These are phyloP conservation scores for Apeltes quadracus DNA, from an alignment of 2,113 vertebrate species.

Conservation along the genomic window DNA sequence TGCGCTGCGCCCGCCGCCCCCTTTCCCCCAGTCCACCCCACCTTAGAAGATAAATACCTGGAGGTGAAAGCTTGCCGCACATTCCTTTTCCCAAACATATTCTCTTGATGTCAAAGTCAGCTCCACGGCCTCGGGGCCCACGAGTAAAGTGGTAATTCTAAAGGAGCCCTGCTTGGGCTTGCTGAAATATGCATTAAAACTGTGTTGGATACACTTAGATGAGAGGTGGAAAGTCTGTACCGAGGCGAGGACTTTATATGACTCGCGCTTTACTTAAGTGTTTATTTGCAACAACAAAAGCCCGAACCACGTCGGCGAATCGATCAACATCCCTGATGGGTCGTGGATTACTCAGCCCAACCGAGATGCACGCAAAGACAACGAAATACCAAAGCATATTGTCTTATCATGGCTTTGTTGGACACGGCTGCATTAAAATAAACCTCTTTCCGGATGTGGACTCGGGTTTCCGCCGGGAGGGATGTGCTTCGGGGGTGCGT, in stretches of 20 bases:
- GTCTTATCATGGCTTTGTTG: constrained; percentile 45
- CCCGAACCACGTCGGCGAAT: background rate
- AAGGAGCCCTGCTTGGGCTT: constrained; percentile 91
- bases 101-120: constrained; percentile 91
- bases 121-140: constrained; percentile 90
- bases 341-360: constrained; percentile 61
- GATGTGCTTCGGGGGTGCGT: constrained; percentile 48
- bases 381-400: constrained; percentile 30
- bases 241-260: constrained; percentile 61
- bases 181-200: constrained; percentile 98
- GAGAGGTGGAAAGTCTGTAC: constrained; percentile 70
- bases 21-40: constrained; percentile 74
- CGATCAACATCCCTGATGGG: constrained; percentile 46
- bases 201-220: constrained; percentile 79
- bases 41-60: constrained; percentile 91
- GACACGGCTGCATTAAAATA: background rate
- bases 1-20: constrained; percentile 67
- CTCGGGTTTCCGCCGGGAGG: constrained; percentile 54
- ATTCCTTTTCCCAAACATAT: constrained; percentile 95
- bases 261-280: constrained; percentile 53
- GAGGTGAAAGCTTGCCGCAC: constrained; percentile 92
- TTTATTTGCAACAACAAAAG: constrained; percentile 49
- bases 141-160: constrained; percentile 90
- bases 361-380: constrained; percentile 51
- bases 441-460: constrained; percentile 29